These are phyloP conservation scores for Ciconia stormi DNA, from an alignment of 2,113 vertebrate species.

Conservation along the genomic window DNA sequence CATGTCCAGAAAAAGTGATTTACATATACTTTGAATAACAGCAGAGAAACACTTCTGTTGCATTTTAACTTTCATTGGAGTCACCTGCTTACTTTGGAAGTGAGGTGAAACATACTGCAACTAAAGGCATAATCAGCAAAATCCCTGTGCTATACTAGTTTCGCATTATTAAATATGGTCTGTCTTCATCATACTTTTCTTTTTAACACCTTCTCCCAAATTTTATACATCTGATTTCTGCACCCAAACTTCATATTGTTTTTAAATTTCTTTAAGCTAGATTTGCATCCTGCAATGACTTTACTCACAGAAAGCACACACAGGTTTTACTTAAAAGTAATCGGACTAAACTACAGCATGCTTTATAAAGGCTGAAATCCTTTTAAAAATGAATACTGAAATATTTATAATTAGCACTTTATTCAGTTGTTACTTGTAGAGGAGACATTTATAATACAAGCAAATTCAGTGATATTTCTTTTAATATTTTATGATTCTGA, in stretches of 20 bases:
- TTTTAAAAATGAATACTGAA: neutral
- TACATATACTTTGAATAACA: neutral
- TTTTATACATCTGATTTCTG: neutral
- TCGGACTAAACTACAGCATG: neutral
- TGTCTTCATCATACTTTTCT: neutral
- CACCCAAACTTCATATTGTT: neutral
- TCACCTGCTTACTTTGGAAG: neutral
- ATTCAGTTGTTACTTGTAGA: neutral
- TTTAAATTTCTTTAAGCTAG: neutral
- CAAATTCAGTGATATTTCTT: neutral
- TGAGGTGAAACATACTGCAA: neutral
- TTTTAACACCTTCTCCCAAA: neutral
- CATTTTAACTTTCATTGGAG: neutral
- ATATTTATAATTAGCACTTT: neutral
- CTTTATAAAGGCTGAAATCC: neutral
- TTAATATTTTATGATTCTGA: neutral
- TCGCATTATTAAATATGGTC: neutral
- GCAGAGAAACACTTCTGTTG: neutral
- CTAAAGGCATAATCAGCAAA: neutral
- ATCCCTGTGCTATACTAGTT: neutral
- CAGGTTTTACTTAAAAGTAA: neutral
- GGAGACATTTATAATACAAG: neutral
- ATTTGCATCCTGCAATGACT: neutral
- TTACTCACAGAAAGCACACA: neutral
- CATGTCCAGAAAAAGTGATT: neutral